Evolutionary conservation across 2,888 invertebrate species (phyloP).

Genomic region (Penaeus monodon): DNA sequence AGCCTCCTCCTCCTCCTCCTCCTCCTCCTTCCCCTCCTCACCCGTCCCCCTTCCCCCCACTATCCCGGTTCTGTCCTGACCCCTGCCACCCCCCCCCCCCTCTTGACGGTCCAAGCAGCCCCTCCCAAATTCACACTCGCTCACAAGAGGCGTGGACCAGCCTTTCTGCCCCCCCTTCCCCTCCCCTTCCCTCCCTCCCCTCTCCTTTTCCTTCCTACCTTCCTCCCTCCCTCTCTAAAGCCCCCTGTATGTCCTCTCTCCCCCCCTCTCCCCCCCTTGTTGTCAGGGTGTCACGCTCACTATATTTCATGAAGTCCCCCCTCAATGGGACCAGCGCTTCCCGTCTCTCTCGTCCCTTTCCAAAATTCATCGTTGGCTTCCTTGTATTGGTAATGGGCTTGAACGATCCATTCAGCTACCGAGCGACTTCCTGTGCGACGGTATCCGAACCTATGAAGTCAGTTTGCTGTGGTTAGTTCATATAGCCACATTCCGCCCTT

Average conservation of each 20-base stretch:
- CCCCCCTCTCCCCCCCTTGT: conserved; percentile 27
- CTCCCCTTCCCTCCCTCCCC: neutral
- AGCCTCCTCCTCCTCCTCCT: neutral
- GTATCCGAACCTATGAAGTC: conserved; percentile 25
- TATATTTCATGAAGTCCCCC: conserved; percentile 53
- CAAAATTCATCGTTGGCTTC: conserved; percentile 21
- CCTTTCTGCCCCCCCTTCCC: neutral
- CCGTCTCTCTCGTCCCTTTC: neutral
- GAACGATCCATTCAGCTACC: conserved; percentile 6
- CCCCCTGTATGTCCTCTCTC: conserved; percentile 21
- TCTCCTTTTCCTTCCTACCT: neutral
- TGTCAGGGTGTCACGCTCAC: conserved; percentile 52
- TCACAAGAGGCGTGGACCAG: conserved; percentile 9
- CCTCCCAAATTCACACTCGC: neutral
- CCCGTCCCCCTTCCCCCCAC: neutral
- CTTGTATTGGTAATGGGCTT: neutral
- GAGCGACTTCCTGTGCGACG: neutral
- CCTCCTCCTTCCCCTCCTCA: neutral
- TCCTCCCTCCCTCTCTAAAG: conserved; percentile 5
- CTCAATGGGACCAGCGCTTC: conserved; percentile 25
- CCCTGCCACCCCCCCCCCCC: neutral
- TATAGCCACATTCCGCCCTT: conserved; percentile 45
- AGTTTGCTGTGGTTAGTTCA: conserved; percentile 44
- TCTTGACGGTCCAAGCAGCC: neutral
- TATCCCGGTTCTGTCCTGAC: neutral